These are phyloP conservation scores for Thymelicus lineola DNA, from an alignment of 2,888 invertebrate species.

Conservation along the genomic window DNA sequence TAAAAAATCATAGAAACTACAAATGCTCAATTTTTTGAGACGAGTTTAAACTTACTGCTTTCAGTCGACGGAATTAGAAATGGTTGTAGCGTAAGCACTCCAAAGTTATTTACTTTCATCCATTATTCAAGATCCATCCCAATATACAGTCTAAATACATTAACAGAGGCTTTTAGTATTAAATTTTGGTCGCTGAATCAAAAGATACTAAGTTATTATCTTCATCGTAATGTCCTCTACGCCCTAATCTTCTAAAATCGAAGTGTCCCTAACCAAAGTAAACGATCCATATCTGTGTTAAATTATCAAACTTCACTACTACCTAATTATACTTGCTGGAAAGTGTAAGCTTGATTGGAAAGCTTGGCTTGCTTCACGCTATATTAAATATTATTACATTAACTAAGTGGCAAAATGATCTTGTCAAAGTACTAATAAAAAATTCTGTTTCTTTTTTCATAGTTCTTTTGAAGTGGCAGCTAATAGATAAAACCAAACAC, in stretches of 20 bases:
- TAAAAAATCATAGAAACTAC: too few species aligned
- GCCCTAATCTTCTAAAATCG: neutral
- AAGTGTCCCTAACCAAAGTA: neutral
- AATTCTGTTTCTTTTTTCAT: too few species aligned
- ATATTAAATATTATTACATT: too few species aligned
- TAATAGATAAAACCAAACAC: too few species aligned
- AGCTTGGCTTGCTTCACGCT: neutral
- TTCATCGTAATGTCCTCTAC: neutral
- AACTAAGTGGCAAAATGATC: too few species aligned
- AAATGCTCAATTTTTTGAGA: too few species aligned
- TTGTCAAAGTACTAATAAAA: too few species aligned
- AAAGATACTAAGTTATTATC: slow-evolving; percentile 1
- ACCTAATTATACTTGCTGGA: neutral
- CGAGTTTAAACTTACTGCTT: too few species aligned
- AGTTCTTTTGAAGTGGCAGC: too few species aligned
- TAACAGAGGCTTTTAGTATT: neutral
- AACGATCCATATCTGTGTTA: neutral
- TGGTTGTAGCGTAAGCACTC: too few species aligned
- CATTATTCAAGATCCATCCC: neutral
- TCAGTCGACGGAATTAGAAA: too few species aligned
- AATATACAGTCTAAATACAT: neutral
- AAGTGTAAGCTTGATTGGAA: neutral
- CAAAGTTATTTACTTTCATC: neutral
- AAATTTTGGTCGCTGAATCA: neutral
- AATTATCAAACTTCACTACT: slow-evolving; percentile 1